Conservation (phyloP, 2,888 invertebrate genomes). For the Protonemura montana region DNA sequence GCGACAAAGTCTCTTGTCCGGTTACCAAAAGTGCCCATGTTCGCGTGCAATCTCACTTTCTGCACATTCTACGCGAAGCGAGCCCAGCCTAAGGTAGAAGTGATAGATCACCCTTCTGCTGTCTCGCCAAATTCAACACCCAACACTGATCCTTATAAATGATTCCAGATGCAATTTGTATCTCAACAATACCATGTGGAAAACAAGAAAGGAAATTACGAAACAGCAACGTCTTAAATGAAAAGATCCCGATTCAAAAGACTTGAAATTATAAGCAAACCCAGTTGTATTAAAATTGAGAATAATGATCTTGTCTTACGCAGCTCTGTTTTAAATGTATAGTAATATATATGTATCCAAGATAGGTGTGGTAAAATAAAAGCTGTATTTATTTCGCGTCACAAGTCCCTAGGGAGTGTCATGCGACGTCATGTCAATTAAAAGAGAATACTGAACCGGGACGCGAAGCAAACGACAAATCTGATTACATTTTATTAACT, state of each 20-base stretch:
- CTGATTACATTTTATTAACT: constrained; percentile 5
- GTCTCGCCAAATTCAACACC: not conserved
- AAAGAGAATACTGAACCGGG: not conserved
- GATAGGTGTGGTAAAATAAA: not conserved
- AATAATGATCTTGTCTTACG: not conserved
- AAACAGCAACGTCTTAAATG: not conserved
- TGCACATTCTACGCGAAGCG: not conserved
- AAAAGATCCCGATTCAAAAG: not conserved
- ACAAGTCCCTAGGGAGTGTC: not conserved
- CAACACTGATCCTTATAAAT: constrained; percentile 27
- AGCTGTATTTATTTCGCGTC: not conserved
- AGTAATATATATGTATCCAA: no score
- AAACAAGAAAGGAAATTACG: constrained; percentile 4
- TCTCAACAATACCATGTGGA: not conserved
- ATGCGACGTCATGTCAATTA: not conserved
- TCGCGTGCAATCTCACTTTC: not conserved
- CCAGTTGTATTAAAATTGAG: not conserved
- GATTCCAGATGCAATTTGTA: not conserved
- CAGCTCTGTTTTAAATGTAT: not conserved
- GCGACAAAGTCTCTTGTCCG: not conserved
- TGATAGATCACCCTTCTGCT: constrained; percentile 1
- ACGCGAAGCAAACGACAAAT: not conserved
- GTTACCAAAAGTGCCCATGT: not conserved
- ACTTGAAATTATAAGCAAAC: not conserved
- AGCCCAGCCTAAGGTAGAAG: not conserved